A percentile compares a stretch with the other conserved stretches of the same genome.
Evolutionary conservation across 2,113 vertebrate genomes (phyloP).

Genomic region (Podarcis muralis): DNA sequence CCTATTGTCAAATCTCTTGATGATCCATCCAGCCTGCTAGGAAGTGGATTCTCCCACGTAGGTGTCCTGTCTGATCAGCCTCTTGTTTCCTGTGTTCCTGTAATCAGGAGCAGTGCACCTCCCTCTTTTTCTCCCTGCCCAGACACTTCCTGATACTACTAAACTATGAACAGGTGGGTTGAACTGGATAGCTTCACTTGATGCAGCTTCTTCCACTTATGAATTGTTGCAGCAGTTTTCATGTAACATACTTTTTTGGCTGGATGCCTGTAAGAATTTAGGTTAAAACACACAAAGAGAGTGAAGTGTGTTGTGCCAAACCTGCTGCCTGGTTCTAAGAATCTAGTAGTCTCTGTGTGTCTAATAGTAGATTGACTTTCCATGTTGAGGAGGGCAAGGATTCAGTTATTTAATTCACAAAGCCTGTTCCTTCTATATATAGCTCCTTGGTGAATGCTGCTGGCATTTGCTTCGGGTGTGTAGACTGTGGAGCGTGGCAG

Average conservation of each 20-base stretch:
- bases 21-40: not conserved
- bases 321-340: slow-evolving; percentile 52
- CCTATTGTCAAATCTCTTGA: not conserved
- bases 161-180: not conserved
- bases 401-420: not conserved
- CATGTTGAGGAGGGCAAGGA: slow-evolving; percentile 36
- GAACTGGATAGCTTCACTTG: not conserved
- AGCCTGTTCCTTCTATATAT: not conserved
- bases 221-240: slow-evolving; percentile 6
- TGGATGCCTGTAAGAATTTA: fast-evolving
- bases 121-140: not conserved
- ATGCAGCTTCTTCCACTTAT: not conserved
- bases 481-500: slow-evolving; percentile 1
- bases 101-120: not conserved
- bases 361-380: slow-evolving; percentile 19
- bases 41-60: not conserved
- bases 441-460: slow-evolving; percentile 7
- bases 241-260: slow-evolving; percentile 34
- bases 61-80: fast-evolving
- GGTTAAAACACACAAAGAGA: not conserved
- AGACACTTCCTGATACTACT: not conserved
- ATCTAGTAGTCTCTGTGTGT: slow-evolving; percentile 27
- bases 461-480: slow-evolving; percentile 17
- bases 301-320: slow-evolving; percentile 13
- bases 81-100: fast-evolving